Evolutionary conservation across 2,113 vertebrate species (phyloP), one percentile per base, ranked within the genome.

Genomic region (Gallinago undulata): DNA sequence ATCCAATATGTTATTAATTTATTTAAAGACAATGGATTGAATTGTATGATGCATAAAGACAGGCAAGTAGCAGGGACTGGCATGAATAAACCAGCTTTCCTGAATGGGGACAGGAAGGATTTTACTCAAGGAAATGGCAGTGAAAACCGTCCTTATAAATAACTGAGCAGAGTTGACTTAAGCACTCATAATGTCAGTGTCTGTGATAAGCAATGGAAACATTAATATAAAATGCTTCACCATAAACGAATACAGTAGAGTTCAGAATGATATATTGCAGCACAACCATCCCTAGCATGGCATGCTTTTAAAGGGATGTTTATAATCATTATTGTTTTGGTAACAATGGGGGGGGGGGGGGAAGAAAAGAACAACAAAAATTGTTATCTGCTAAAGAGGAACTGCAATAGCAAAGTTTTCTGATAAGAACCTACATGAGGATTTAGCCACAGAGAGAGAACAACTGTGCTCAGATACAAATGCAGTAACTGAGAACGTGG

Each of bases 191-290:
- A 98, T 97, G 91, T 94, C 94, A 96, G 68, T 96, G 95, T 98
- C 97, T 97, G 89, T 97, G 98, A 98, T 98, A 98, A 98, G 98
- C 95, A 97, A 95, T 98, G 96, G 96, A 98, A 98, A 98, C 96
- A 97, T 97, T 98, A 98, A 98, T 97, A 97, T 94, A 97, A 98
- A 98, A 97, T 96, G 94, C 88, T 97, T 97, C 96, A 94, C 96
- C 85, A 96, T 97, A 97, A 98, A 97, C 1, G 41, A 97, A 96
- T 87, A 97, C 28, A 0, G 60, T 69, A 37, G 86, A 94, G 90
- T 96, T 97, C 96, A 96, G 88, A 96, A 97, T 97, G 97, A 98
- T 98, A 93, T 95, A 98, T 97, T 97, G 90, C 86, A 95, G 84
- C 95, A 95, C 76, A 94, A 63, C 59, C 19, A 76, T 93, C 68